phyloP scores from a whole-genome alignment of 2,797 vertebrate species.

The Sphenopsis melanotis region DNA sequence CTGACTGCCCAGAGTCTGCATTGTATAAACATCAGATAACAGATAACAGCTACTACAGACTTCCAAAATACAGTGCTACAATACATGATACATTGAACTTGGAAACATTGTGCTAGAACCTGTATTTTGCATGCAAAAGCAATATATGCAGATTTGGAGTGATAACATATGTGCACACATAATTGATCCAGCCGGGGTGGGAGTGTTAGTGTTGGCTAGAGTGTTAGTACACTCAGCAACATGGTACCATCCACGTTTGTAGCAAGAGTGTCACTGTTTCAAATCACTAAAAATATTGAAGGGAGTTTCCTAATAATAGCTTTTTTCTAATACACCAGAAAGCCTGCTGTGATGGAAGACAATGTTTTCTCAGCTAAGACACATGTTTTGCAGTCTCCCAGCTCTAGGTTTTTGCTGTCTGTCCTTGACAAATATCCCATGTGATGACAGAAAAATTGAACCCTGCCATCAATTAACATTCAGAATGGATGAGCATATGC shows the following conservation, averaged over 20 bases:
- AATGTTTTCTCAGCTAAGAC: not conserved
- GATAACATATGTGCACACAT: not conserved
- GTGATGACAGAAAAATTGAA: slow-evolving; percentile 17
- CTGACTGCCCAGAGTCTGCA: not conserved
- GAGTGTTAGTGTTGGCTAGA: not conserved
- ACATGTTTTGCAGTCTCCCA: not conserved
- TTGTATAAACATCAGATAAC: not conserved
- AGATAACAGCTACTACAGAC: not conserved
- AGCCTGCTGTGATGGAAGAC: slow-evolving; percentile 1
- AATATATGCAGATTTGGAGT: not conserved
- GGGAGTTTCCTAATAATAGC: not conserved
- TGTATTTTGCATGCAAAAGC: not conserved
- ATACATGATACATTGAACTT: not conserved
- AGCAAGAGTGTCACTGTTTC: not conserved
- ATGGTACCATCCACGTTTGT: not conserved
- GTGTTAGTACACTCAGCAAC: not conserved
- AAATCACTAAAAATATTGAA: not conserved
- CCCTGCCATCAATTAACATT: slow-evolving; percentile 16
- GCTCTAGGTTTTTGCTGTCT: not conserved
- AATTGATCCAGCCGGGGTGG: not conserved
- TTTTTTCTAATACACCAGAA: not conserved
- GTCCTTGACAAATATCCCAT: slow-evolving; percentile 8
- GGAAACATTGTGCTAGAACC: not conserved
- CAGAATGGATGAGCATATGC: not conserved
- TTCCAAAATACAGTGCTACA: not conserved